Evolutionary conservation across 2,797 vertebrate genomes (phyloP).

Genomic region (Malacoraja senta): DNA sequence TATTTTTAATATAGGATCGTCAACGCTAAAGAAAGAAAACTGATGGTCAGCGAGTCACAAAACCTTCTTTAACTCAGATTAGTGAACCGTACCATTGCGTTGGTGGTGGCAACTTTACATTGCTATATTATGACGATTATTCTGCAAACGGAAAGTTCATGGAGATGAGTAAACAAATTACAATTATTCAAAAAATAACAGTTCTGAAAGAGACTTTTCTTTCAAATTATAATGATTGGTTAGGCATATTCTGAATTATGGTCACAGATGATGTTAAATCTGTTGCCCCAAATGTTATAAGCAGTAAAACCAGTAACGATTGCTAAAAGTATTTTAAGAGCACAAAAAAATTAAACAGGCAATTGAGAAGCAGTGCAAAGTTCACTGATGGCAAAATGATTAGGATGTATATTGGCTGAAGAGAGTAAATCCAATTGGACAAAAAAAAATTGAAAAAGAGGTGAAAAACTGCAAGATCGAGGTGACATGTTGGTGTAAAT

Average conservation of each 20-base stretch:
- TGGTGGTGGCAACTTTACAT: background rate
- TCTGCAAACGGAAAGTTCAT: background rate
- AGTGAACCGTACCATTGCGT: background rate
- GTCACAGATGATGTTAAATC: background rate
- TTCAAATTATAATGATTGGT: background rate
- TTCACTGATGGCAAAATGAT: background rate
- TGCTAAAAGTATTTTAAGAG: background rate
- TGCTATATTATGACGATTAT: background rate
- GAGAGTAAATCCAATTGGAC: too few relatives aligned
- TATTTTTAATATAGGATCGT: background rate
- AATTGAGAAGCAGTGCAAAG: background rate
- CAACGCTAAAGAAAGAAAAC: background rate
- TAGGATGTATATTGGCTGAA: background rate
- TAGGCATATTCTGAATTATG: background rate
- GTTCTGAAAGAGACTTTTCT: background rate
- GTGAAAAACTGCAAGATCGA: background rate
- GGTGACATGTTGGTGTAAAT: background rate
- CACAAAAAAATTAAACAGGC: background rate
- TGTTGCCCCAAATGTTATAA: background rate
- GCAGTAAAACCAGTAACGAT: background rate
- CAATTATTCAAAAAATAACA: background rate
- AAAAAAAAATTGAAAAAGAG: background rate
- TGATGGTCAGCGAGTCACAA: background rate
- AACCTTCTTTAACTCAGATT: background rate
- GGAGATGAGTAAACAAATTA: background rate